Conservation (phyloP, 2,797 vertebrate genomes). For the Urophycis tenuis region DNA sequence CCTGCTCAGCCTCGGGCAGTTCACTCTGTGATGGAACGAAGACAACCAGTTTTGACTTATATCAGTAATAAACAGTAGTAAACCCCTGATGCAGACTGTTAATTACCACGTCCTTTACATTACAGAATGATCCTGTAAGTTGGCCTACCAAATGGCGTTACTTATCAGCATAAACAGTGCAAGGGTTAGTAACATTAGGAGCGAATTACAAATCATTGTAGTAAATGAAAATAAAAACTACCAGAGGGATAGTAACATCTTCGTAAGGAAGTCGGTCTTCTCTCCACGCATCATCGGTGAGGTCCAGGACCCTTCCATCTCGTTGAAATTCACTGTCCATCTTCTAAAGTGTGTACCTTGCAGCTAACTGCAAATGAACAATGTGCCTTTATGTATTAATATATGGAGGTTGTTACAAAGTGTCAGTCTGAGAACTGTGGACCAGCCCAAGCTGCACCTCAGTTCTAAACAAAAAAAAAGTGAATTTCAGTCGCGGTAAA, state of each 20-base stretch:
- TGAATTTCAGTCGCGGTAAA: background rate
- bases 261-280: constrained; percentile 94
- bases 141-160: background rate
- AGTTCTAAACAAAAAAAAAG: background rate
- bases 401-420: background rate
- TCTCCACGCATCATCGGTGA: constrained; percentile 96
- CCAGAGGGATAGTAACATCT: constrained; percentile 93
- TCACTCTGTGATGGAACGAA: constrained; percentile 76
- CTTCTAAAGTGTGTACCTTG: constrained; percentile 9
- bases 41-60: background rate
- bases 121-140: background rate
- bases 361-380: background rate
- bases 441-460: background rate
- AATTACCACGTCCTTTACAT: background rate
- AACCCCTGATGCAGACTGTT: background rate
- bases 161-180: background rate
- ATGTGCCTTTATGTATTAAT: background rate
- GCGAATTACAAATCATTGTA: background rate
- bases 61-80: background rate
- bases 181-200: background rate
- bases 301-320: constrained; percentile 91
- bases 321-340: constrained; percentile 95
- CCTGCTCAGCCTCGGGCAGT: constrained; percentile 94
- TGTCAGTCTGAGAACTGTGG: background rate
- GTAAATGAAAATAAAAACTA: constrained; percentile 56